These are phyloP conservation scores for Erebia aethiops DNA, from an alignment of 2,888 invertebrate species.

Conservation along the genomic window DNA sequence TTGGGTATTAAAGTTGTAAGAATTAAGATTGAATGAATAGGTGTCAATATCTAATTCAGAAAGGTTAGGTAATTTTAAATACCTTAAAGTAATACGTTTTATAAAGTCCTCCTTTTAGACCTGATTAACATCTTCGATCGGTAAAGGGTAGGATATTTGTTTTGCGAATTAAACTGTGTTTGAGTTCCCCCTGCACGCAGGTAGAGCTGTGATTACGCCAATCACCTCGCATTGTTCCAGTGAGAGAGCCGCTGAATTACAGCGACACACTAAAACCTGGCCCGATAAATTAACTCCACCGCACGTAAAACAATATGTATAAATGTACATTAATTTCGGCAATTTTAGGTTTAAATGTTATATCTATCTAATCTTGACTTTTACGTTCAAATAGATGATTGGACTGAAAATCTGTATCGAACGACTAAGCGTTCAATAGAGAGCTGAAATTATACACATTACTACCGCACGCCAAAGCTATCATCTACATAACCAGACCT, in stretches of 20 bases:
- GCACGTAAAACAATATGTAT: conserved; percentile 31
- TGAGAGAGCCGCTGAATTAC: conserved; percentile 40
- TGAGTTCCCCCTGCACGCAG: conserved; percentile 35
- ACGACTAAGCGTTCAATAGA: background rate
- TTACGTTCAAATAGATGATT: background rate
- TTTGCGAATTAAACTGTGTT: conserved; percentile 35
- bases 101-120: conserved; percentile 16
- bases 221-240: conserved; percentile 40
- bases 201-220: conserved; percentile 40
- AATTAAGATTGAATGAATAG: conserved; percentile 6
- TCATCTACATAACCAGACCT: background rate
- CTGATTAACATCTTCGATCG: conserved; percentile 32
- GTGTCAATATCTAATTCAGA: background rate
- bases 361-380: background rate
- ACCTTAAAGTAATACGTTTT: background rate
- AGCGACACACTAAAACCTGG: conserved; percentile 36
- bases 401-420: background rate
- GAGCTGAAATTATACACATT: background rate
- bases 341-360: conserved; percentile 16
- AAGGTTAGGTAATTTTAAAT: background rate
- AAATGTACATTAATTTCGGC: too few relatives aligned
- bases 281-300: conserved; percentile 33
- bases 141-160: conserved; percentile 28
- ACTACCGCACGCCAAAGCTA: background rate
- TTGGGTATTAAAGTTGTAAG: conserved; percentile 4